Percentiles rank a stretch among this genome's conserved stretches.
Evolutionary conservation across 2,113 vertebrate genomes (phyloP).

Genomic region (Anolis carolinensis): DNA sequence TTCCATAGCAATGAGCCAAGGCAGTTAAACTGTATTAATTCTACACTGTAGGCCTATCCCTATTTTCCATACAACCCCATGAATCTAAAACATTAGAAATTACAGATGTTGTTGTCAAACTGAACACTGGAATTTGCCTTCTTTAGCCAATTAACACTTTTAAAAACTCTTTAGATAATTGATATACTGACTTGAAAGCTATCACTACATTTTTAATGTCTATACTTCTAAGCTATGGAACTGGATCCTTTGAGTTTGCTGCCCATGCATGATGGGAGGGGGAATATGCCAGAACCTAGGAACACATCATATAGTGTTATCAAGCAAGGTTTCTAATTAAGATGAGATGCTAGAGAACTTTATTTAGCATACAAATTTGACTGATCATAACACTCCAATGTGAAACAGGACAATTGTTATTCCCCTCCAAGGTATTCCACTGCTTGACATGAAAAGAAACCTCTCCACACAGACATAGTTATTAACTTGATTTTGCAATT

Average conservation of each 20-base stretch:
- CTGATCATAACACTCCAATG: not conserved
- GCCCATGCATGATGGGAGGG: not conserved
- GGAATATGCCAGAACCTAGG: not conserved
- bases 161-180: not conserved
- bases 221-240: not conserved
- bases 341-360: not conserved
- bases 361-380: not conserved
- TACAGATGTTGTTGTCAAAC: not conserved
- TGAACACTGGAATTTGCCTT: not conserved
- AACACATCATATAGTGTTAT: rapidly evolving
- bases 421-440: not conserved
- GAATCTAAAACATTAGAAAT: not conserved
- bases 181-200: not conserved
- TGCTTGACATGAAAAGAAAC: not conserved
- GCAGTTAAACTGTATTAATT: too few relatives aligned
- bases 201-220: rapidly evolving
- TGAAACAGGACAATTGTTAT: not conserved
- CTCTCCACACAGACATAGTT: not conserved
- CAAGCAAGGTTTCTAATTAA: not conserved
- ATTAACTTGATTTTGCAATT: too few relatives aligned
- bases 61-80: too few relatives aligned
- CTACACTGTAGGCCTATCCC: too few relatives aligned
- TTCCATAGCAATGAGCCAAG: too few relatives aligned
- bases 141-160: not conserved
- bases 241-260: not conserved